Conservation (phyloP, 2,888 invertebrate species). For the Gryllus longicercus region DNA sequence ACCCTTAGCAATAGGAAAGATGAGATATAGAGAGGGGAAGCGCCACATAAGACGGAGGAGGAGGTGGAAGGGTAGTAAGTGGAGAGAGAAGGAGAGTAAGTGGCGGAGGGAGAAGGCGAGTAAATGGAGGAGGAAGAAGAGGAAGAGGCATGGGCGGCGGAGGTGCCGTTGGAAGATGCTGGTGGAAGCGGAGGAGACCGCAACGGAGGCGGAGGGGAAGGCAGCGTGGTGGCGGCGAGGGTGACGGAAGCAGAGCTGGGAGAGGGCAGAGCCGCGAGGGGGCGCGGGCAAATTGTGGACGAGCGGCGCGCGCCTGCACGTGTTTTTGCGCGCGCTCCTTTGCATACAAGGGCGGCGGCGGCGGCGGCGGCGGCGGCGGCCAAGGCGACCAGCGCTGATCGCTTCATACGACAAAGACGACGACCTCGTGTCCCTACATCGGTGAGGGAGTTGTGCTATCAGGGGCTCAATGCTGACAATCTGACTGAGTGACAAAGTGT, state of each 20-base stretch:
- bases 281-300: background rate
- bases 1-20: too few relatives aligned
- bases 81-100: too few relatives aligned
- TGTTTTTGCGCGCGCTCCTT: background rate
- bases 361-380: background rate
- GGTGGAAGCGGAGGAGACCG: background rate
- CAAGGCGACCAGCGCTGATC: background rate
- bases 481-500: too few relatives aligned
- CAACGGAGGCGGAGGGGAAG: background rate
- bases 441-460: too few relatives aligned
- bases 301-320: background rate
- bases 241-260: background rate
- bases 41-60: too few relatives aligned
- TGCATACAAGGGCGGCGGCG: background rate
- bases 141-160: background rate
- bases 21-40: too few relatives aligned
- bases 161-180: background rate
- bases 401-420: background rate
- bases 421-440: too few relatives aligned
- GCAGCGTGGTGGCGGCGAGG: background rate
- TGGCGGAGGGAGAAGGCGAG: background rate
- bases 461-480: too few relatives aligned
- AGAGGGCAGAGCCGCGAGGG: background rate
- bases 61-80: too few relatives aligned
- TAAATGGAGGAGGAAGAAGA: background rate